Percentiles rank a stretch among this genome's conserved stretches.
These are phyloP conservation scores for Sphecodes monilicornis DNA, from an alignment of 2,888 invertebrate genomes.

Conservation along the genomic window DNA sequence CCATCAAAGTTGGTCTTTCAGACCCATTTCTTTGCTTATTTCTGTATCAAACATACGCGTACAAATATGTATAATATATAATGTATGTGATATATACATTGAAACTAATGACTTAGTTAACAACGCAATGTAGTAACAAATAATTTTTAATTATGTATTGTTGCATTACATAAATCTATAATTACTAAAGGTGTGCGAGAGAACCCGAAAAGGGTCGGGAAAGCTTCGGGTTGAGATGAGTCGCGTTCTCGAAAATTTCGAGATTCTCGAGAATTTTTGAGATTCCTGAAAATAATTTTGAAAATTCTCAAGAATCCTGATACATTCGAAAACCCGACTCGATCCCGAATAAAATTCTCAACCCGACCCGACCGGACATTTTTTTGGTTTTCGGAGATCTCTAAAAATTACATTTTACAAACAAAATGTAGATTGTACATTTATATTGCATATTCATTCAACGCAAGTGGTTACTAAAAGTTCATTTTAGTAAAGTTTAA, in stretches of 20 bases:
- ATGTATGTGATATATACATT: background rate
- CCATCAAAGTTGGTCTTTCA: slow-evolving; percentile 78
- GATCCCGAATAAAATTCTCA: no score
- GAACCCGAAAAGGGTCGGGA: background rate
- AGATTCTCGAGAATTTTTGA: no score
- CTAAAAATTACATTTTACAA: background rate
- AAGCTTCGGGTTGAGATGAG: no score
- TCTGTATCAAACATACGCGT: slow-evolving; percentile 67
- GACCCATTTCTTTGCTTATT: slow-evolving; percentile 82
- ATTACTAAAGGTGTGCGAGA: background rate
- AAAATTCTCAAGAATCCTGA: background rate
- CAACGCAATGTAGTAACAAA: background rate
- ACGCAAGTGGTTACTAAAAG: no score
- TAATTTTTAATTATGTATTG: background rate
- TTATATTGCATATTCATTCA: background rate
- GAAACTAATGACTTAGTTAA: background rate
- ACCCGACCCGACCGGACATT: no score
- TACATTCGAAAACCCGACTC: no score
- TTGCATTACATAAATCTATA: background rate
- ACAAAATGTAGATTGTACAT: background rate
- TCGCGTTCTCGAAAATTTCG: no score
- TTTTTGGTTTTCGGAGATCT: background rate
- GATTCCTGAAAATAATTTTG: background rate
- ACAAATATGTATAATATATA: background rate
- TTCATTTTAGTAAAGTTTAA: no score